Conservation (phyloP, 2,888 invertebrate genomes). For the Bellardia bayeri region DNA sequence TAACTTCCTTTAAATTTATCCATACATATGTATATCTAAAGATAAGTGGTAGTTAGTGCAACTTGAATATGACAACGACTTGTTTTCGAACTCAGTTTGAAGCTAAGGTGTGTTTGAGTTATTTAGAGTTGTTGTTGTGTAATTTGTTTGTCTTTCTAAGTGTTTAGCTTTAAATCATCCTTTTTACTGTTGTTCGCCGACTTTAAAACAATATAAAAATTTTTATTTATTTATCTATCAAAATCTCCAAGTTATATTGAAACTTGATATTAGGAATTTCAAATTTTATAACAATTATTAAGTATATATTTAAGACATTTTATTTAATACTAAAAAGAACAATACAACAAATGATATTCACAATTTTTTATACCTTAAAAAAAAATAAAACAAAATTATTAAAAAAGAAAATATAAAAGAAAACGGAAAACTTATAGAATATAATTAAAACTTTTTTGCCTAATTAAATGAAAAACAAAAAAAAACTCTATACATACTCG, state of each 20-base stretch:
- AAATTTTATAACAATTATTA: not conserved
- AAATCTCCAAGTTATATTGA: not conserved
- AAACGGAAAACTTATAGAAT: slow-evolving; percentile 1
- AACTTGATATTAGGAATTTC: slow-evolving; percentile 13
- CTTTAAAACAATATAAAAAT: not conserved
- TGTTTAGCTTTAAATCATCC: no score
- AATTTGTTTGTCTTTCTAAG: no score
- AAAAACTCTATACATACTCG: slow-evolving; percentile 46
- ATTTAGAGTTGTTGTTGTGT: no score
- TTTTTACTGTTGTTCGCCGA: slow-evolving; percentile 5
- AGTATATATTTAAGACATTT: slow-evolving; percentile 27
- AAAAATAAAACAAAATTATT: not conserved
- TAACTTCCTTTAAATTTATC: no score
- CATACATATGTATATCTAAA: no score
- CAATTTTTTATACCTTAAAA: slow-evolving; percentile 55
- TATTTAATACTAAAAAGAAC: slow-evolving; percentile 32
- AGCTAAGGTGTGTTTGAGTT: no score
- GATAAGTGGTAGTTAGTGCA: no score
- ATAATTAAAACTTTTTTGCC: slow-evolving; percentile 35
- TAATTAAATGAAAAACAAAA: slow-evolving; percentile 8
- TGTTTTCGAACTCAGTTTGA: no score
- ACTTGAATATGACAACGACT: no score
- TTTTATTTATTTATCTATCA: not conserved
- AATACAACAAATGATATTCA: slow-evolving; percentile 34
- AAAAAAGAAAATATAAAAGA: slow-evolving; percentile 12